These are phyloP conservation scores for Chrysina gloriosa DNA, from an alignment of 2,888 invertebrate genomes.

Conservation along the genomic window DNA sequence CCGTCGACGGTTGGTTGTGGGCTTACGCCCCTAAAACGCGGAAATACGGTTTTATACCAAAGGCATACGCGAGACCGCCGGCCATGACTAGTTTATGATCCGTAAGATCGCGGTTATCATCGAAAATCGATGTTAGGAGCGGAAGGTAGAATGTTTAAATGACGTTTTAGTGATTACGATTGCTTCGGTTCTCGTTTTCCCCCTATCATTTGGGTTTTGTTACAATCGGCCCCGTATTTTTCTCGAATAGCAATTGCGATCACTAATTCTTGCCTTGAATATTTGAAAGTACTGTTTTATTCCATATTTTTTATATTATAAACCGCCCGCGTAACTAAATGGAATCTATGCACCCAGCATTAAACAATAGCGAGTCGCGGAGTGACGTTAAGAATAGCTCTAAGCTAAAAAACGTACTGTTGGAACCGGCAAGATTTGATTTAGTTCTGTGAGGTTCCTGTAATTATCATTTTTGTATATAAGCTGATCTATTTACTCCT, in stretches of 20 bases:
- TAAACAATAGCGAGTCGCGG: no score
- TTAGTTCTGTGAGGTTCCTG: not conserved
- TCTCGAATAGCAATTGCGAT: not conserved
- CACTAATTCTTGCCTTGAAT: not conserved
- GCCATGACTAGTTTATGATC: constrained; percentile 86
- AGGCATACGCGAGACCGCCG: constrained; percentile 92
- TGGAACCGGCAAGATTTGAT: not conserved
- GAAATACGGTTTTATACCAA: constrained; percentile 95
- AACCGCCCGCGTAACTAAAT: no score
- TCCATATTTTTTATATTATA: not conserved
- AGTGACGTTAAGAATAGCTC: no score
- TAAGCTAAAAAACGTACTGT: no score
- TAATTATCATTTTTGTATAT: constrained; percentile 4
- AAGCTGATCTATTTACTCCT: not conserved
- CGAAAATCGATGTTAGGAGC: not conserved
- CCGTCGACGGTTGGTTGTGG: constrained; percentile 95
- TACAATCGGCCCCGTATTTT: no score
- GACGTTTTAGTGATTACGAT: no score
- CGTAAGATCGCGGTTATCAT: not conserved
- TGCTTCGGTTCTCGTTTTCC: no score
- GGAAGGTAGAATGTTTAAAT: not conserved
- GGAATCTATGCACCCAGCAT: no score
- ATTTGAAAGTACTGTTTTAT: not conserved
- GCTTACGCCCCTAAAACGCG: constrained; percentile 93
- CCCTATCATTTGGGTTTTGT: no score